Evolutionary conservation across 2,797 vertebrate genomes (phyloP), one percentile per base, ranked within the genome.

Genomic region (Tauraco hartlaubi): DNA sequence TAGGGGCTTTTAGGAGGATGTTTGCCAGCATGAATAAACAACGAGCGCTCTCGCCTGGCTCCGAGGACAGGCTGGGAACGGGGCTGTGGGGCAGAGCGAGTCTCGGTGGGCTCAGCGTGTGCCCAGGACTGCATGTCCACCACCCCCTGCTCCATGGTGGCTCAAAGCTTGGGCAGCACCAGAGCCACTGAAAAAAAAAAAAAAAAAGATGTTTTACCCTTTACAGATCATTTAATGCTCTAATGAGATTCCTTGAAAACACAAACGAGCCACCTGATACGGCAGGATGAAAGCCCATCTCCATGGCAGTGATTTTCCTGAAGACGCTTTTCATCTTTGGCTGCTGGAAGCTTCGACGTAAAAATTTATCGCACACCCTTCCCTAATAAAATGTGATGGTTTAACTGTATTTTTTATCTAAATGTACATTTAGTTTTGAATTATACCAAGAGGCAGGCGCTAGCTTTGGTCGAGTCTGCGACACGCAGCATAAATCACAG

Each of bases 401-500:
- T 96, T 97, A 94, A 93, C 81, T 93, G 84, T 92, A 39, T 69
- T 93, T 97, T 96, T 95, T 75, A 91, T 94, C 91, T 90, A 95
- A 97, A 95, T 71, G 83, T 75, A 79, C 85, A 54, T 92, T 96
- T 95, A 93, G 88, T 88, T 92, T 84, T 94, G 90, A 97, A 86
- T 96, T 95, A 97, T 56, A 85, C 83, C 84, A 37, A 84, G 89
- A 92, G 75, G 77, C 83, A 56, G 82, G 84, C 15, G 1, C 35
- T 67, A 58, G 92, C 88, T 86, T 82, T 28, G 52, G 83, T 63
- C 1, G 19, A 85, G 71, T 39, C 41, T 63, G 79, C 2, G 3
- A 90, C 85, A 75, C 0, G 1, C 9, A 11, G 75, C 69, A 20
- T 97, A 94, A 96, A 96, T 97, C 94, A 93, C 4, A 0, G 69